A percentile compares a stretch with the other conserved stretches of the same genome.
Conservation (phyloP, 2,888 invertebrate genomes). For the Ophion ventricosus region DNA sequence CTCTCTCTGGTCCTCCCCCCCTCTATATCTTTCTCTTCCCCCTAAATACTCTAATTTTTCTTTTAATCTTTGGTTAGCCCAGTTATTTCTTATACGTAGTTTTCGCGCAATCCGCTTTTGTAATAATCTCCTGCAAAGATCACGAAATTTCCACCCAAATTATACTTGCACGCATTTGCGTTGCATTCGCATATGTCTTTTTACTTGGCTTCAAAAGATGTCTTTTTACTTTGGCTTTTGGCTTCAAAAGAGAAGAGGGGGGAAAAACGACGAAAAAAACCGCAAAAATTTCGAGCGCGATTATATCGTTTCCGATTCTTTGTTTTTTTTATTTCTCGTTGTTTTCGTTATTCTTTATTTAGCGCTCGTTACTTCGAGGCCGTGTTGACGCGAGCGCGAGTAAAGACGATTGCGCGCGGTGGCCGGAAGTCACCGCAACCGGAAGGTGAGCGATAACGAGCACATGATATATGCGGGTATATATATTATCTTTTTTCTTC, state of each 20-base stretch:
- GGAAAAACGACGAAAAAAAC: not conserved
- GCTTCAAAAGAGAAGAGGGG: not conserved
- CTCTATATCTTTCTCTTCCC: not conserved
- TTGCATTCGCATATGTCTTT: constrained; percentile 2
- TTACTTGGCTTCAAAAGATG: not conserved
- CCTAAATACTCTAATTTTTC: not conserved
- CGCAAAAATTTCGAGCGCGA: not conserved
- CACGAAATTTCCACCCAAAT: constrained; percentile 6
- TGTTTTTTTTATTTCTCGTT: constrained; percentile 9
- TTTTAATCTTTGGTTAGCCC: not conserved
- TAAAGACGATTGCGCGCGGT: constrained; percentile 19
- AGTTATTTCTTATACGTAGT: not conserved
- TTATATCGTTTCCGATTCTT: constrained; percentile 33
- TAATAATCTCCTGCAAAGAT: not conserved
- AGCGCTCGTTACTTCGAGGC: not conserved
- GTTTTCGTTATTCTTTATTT: not conserved
- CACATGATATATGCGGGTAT: constrained; percentile 3
- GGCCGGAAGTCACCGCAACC: constrained; percentile 46
- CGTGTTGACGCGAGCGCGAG: not conserved
- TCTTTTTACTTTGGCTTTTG: not conserved
- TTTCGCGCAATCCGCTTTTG: not conserved
- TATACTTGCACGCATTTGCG: not conserved
- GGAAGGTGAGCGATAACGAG: constrained; percentile 58
- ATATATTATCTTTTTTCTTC: not conserved
- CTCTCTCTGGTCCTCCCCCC: not conserved